Base-by-base conservation (phyloP, 2,797 vertebrate genomes). In the Gymnothorax javanicus region DNA sequence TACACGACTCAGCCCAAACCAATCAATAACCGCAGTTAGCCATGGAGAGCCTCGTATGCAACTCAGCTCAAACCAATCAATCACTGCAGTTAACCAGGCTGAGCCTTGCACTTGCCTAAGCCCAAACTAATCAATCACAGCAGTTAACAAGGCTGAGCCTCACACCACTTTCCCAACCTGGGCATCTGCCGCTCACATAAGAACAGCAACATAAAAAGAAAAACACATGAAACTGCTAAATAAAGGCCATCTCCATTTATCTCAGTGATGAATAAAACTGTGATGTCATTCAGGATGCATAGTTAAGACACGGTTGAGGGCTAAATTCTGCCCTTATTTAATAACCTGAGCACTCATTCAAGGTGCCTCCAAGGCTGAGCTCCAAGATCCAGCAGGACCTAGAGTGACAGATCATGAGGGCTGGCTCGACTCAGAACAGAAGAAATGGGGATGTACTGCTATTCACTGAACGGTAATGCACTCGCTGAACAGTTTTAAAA, bases 31-130 rank as follows among this genome's bases (percentile, higher is more conserved):
- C 33, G 33, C 33, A 43, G 33, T 43, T 43, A 43, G 2, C 33
- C 33, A 43, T 43, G 33, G 33, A 2, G 33, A 43, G 33, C 33
- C 33, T 43, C 33, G 33, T 43, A 43, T 2, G 2, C 17, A 7
- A 77, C 20, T 69, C 5, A 2, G 62, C 20, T 17, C 25, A 84
- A 84, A 84, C 83, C 54, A 84, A 84, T 84, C 43, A 84, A 84
- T 84, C 62, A 84, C 43, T 13, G 56, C 83, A 50, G 83, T 25
- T 43, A 83, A 84, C 25, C 52, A 59, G 82, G 13, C 86, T 58
- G 27, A 62, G 58, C 6, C 33, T 54, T 25, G 17, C 50, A 25
- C 52, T 60, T 12, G 1, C 43, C n/a, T 56, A 11, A 60, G 57
- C 25, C 7, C 17, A 25, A 43, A 43, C 33, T 43, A 43, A 43